Percentiles rank a stretch among this genome's conserved stretches.
Conservation (phyloP, 2,113 vertebrate species). For the Ceyx cyanopectus region DNA sequence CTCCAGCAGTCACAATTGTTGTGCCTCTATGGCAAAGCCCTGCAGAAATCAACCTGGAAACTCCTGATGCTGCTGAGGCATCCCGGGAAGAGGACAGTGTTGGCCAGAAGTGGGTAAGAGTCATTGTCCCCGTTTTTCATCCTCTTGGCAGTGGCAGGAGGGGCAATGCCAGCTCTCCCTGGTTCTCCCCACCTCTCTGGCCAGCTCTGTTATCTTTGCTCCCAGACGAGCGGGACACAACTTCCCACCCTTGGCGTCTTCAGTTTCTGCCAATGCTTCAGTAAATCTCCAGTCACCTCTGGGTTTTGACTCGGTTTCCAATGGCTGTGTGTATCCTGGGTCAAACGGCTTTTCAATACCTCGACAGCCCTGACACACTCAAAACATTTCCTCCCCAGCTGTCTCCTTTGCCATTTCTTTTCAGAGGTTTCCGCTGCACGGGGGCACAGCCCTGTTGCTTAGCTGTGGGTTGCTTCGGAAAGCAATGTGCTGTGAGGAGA, state of each 20-base stretch:
- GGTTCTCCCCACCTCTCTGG: not conserved
- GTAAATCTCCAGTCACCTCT: not conserved
- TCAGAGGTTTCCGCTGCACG: not conserved
- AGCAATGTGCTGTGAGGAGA: not conserved
- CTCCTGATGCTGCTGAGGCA: not conserved
- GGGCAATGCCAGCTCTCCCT: not conserved
- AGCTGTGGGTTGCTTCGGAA: constrained; percentile 39
- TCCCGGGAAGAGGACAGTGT: fast-evolving
- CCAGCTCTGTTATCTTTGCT: not conserved
- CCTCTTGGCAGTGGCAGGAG: not conserved
- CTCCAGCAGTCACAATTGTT: not conserved
- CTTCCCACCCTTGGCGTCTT: not conserved
- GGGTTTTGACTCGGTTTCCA: fast-evolving
- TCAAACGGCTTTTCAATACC: fast-evolving
- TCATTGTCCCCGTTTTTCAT: fast-evolving
- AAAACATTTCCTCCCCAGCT: not conserved
- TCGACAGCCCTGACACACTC: not conserved
- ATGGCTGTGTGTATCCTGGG: fast-evolving
- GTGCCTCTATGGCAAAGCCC: not conserved
- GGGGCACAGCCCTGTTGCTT: constrained; percentile 1
- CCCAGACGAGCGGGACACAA: not conserved
- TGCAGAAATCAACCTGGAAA: constrained; percentile 13
- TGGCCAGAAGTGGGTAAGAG: not conserved
- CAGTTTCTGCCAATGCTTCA: not conserved
- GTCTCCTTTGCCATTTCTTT: not conserved